These are phyloP conservation scores for Actinopyga echinites DNA, from an alignment of 53 echinoderm and acorn worm species.

Conservation along the genomic window DNA sequence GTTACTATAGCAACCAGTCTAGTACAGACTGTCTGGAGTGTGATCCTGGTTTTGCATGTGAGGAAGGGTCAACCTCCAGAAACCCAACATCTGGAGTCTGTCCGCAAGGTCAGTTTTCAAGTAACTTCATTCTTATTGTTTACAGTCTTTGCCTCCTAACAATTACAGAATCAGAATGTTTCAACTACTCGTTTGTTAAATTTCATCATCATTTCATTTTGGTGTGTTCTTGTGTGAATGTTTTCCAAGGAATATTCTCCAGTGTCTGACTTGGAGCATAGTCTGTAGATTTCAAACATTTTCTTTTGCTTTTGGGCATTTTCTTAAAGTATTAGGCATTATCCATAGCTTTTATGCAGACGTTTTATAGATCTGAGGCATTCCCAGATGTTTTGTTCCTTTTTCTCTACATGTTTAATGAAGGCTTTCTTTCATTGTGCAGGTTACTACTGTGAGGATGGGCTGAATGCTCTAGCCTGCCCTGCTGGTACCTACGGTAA, in stretches of 20 bases:
- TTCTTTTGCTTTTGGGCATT: too few relatives aligned
- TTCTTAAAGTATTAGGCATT: neutral
- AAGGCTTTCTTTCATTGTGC: neutral
- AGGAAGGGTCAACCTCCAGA: conserved; percentile 80
- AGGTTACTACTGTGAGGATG: conserved; percentile 97
- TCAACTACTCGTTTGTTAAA: too few relatives aligned
- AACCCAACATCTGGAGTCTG: conserved; percentile 80
- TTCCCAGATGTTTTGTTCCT: neutral
- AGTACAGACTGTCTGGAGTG: conserved; percentile 69
- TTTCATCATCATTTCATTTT: too few relatives aligned
- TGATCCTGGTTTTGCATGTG: conserved; percentile 87
- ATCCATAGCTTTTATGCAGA: neutral
- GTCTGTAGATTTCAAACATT: too few relatives aligned
- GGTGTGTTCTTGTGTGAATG: too few relatives aligned
- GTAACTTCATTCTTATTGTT: too few relatives aligned
- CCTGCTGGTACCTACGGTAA: conserved; percentile 93
- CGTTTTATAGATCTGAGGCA: neutral
- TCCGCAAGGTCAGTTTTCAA: conserved; percentile 67
- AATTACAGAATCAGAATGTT: too few relatives aligned
- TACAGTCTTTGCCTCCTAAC: too few relatives aligned
- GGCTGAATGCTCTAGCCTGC: conserved; percentile 67
- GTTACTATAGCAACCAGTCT: conserved; percentile 93
- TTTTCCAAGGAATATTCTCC: too few relatives aligned
- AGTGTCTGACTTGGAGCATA: too few relatives aligned
- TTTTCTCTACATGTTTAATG: neutral